phyloP scores from a whole-genome alignment of 2,797 vertebrate genomes.

The Merluccius polli region DNA sequence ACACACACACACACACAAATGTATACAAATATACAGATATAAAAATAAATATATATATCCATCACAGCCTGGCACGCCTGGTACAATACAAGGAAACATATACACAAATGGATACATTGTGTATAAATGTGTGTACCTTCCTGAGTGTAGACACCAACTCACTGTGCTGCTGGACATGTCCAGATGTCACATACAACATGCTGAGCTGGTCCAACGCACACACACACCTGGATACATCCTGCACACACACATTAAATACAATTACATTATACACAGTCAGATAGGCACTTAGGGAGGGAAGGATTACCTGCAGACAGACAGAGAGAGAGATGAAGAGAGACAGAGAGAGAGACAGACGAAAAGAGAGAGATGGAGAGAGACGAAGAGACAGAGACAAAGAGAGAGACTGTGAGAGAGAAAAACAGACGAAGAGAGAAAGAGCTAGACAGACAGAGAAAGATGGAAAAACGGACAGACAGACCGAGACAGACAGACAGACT shows the following conservation, averaged over 20 bases:
- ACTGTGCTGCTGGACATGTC: conserved; percentile 91
- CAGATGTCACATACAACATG: conserved; percentile 86
- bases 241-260: conserved; percentile 1
- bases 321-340: too few relatives aligned
- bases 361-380: too few relatives aligned
- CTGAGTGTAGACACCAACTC: conserved; percentile 90
- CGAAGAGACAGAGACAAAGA: not conserved
- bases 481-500: conserved; percentile 16
- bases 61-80: conserved; percentile 86
- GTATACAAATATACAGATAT: too few relatives aligned
- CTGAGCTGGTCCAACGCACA: conserved; percentile 88
- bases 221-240: conserved; percentile 79
- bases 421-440: too few relatives aligned
- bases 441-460: too few relatives aligned
- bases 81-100: conserved; percentile 56
- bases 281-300: not conserved
- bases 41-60: too few relatives aligned
- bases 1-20: too few relatives aligned
- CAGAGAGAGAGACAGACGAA: not conserved
- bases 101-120: not conserved
- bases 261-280: not conserved
- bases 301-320: too few relatives aligned
- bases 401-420: too few relatives aligned
- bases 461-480: too few relatives aligned
- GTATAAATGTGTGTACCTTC: conserved; percentile 67